A percentile compares a stretch with the other conserved stretches of the same genome.
These are phyloP conservation scores for Sarcophaga subvicina DNA, from an alignment of 2,888 invertebrate genomes.

Conservation along the genomic window DNA sequence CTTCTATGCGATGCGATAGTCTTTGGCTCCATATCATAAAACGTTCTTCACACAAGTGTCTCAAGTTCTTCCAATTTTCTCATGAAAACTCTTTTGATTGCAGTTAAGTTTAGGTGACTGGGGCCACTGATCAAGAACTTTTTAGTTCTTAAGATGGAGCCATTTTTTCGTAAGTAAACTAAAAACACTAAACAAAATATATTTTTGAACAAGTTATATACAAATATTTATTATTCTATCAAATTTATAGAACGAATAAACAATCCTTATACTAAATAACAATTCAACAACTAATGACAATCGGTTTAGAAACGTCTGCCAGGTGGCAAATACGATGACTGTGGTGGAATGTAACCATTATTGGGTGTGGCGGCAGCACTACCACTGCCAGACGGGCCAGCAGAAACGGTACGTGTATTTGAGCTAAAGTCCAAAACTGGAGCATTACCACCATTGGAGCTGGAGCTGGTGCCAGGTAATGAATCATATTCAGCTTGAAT, in stretches of 20 bases:
- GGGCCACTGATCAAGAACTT: no score
- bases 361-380: constrained; percentile 38
- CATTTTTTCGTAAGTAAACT: not conserved
- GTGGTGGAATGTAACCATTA: constrained; percentile 70
- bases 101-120: no score
- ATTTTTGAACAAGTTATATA: constrained; percentile 20
- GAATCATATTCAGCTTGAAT: constrained; percentile 79
- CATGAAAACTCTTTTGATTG: no score
- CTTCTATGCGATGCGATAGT: no score
- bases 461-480: constrained; percentile 74
- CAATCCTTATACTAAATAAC: constrained; percentile 68
- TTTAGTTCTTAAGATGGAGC: no score
- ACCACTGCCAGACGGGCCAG: not conserved
- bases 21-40: no score
- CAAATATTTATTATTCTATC: constrained; percentile 4
- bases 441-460: constrained; percentile 75
- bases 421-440: constrained; percentile 76
- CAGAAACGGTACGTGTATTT: constrained; percentile 33
- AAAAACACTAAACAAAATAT: not conserved
- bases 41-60: no score
- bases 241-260: constrained; percentile 20
- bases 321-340: constrained; percentile 71
- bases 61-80: no score
- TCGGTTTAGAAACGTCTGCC: constrained; percentile 69
- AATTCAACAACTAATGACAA: constrained; percentile 55